Base-by-base conservation (phyloP, 2,797 vertebrate genomes). In the Mus spretus region DNA sequence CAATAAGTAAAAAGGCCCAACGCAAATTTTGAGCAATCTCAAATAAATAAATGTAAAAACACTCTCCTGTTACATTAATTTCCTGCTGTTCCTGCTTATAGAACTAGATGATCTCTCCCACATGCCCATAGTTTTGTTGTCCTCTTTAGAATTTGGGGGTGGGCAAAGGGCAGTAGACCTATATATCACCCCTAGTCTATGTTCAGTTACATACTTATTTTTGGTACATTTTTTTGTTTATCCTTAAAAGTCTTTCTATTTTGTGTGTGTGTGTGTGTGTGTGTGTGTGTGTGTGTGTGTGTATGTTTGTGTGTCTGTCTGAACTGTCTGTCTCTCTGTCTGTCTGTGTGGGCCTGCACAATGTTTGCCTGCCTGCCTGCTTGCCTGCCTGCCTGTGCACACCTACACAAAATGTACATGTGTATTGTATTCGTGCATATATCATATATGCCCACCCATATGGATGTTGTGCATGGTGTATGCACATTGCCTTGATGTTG, bases 1-100 rank as follows among this genome's bases (percentile, higher is more conserved):
- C 85, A 40, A 78, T 83, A 50, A 93, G 89, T 14, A 79, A 91
- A 61, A 85, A 92, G 15, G 13, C 26, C 50, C 28, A 37, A 59
- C 81, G 55, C 55, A 78, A 59, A 40, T 1, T 94, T 89, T 22
- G 15, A 70, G 15, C 10, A 84, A 28, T 82, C 47, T 2, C 59
- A 65, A 78, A 57, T 75, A 94, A 83, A 57, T 81, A n/a, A 77
- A 22, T 59, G 24, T 87, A 81, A 87, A 93, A 94, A 22, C 4
- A 77, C 63, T 89, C 77, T 75, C 34, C 1, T 61, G 7, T 95
- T 88, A 17, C 26, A 3, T 77, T 91, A 17, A n/a, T 77, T 84
- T 95, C 34, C 17, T 90, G 14, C 31, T 91, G 2, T 82, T 96
- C 40, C 89, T 83, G 34, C 22, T 17, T 83, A 0, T 53, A 63